These are phyloP conservation scores for Lasioglossum marginatum DNA, from an alignment of 2,888 invertebrate species.

Conservation along the genomic window DNA sequence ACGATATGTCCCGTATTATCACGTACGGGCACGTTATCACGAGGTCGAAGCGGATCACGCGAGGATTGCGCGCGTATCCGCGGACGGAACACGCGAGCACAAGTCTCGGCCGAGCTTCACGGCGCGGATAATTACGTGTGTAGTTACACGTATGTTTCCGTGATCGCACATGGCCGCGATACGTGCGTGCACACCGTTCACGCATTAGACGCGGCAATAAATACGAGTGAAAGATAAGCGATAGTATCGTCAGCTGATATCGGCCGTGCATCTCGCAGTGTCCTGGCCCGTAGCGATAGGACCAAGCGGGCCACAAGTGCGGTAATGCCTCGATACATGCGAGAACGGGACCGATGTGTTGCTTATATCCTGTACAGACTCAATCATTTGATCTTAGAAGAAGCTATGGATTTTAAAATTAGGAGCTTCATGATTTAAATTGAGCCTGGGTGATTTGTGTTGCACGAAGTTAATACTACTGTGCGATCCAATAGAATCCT, in stretches of 20 bases:
- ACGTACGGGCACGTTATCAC: constrained; percentile 52
- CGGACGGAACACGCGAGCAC: constrained; percentile 58
- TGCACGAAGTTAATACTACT: too few relatives aligned
- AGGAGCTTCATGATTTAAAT: too few relatives aligned
- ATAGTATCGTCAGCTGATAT: constrained; percentile 64
- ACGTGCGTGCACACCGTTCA: constrained; percentile 66
- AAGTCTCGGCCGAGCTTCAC: constrained; percentile 45
- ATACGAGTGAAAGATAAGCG: constrained; percentile 62
- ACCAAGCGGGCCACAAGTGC: background rate
- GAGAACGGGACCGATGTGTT: background rate
- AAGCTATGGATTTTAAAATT: too few relatives aligned
- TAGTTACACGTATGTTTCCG: constrained; percentile 56
- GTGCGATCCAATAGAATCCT: too few relatives aligned
- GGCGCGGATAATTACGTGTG: constrained; percentile 60
- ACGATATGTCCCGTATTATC: constrained; percentile 39
- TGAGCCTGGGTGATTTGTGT: too few relatives aligned
- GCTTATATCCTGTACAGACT: background rate
- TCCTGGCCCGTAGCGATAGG: background rate
- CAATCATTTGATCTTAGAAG: too few relatives aligned
- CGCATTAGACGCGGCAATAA: constrained; percentile 61
- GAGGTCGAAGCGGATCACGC: constrained; percentile 66
- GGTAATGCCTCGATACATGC: background rate
- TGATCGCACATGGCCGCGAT: constrained; percentile 49
- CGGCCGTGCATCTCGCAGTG: constrained; percentile 46
- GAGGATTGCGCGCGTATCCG: constrained; percentile 64